Base-by-base conservation (phyloP, 2,888 invertebrate genomes). In the Cancer borealis region DNA sequence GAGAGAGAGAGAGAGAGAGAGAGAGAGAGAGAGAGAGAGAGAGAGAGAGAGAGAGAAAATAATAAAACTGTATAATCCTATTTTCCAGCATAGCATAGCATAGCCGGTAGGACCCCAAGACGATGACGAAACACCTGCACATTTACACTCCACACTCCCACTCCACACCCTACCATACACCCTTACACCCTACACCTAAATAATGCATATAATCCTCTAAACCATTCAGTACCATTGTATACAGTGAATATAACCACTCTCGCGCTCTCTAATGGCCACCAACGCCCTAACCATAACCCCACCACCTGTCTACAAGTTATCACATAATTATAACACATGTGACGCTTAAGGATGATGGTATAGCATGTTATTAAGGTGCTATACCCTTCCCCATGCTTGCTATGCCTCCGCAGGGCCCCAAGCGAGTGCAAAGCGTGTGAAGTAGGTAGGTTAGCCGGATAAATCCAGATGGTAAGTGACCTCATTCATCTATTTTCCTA, bases 391-490 rank as follows among this genome's bases (percentile, higher is more conserved):
- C n/a, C 84, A 39, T 84, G 84, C 17, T 84, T 30, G 39, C 10
- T 84, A 10, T 10, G 14, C 14, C 14, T n/a, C 39, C 1, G 1
- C 30, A 14, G 84, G 10, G 39, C 10, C 26, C 26, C 2, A 10
- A 5, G 4, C 26, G 17, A 39, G 84, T 39, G 54, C 84, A 84
- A 21, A 14, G 39, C 30, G 14, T 84, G 84, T 84, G 39, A 39
- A 14, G 39, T 39, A 17, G 84, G 26, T 39, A 5, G 84, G 84
- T 84, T 14, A 84, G 84, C 84, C 84, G 84, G 84, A 39, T 12
- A 84, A 30, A 84, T 84, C 84, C 84, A 84, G 84, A 30, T 84
- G 84, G 84, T 39, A 79, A 26, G 84, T 84, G 84, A 84, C 84
- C 84, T 84, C 30, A 84, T 84, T 84, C 84, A 30, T 39, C 30